Percentiles rank a stretch among this genome's conserved stretches.
Evolutionary conservation across 2,113 vertebrate genomes (phyloP).

Genomic region (Cyprinodon tularosa): DNA sequence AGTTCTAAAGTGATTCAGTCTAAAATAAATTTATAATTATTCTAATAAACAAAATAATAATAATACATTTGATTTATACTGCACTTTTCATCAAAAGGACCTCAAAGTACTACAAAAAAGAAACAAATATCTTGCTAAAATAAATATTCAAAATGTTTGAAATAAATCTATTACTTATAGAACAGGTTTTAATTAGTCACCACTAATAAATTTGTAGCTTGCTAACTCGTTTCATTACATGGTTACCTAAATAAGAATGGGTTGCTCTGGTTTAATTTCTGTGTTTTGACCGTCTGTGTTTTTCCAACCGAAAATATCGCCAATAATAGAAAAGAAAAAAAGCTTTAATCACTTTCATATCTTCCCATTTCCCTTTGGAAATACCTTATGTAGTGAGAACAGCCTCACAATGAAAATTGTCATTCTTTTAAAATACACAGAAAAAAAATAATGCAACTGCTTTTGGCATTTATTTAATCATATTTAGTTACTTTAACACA

Average conservation of each 20-base stretch:
- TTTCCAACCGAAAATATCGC: not conserved
- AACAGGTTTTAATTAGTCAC: not conserved
- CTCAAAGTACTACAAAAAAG: no score
- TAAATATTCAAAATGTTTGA: not conserved
- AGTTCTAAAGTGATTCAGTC: not conserved
- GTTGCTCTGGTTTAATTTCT: not conserved
- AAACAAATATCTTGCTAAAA: no score
- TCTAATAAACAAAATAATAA: no score
- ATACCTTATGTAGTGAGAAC: not conserved
- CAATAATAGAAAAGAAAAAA: not conserved
- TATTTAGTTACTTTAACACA: no score
- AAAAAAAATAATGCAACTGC: no score
- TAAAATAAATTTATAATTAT: not conserved
- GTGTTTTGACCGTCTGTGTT: not conserved
- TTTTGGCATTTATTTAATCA: no score
- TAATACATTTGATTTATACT: no score
- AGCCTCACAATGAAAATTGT: not conserved
- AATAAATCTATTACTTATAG: not conserved
- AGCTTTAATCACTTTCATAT: not conserved
- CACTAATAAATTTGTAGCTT: not conserved
- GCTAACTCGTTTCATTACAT: not conserved
- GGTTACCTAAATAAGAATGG: not conserved
- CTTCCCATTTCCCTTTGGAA: not conserved
- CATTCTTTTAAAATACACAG: not conserved
- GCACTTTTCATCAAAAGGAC: no score